A percentile compares a stretch with the other conserved stretches of the same genome.
These are phyloP conservation scores for Suillia variegata DNA, from an alignment of 2,888 invertebrate genomes.

Conservation along the genomic window DNA sequence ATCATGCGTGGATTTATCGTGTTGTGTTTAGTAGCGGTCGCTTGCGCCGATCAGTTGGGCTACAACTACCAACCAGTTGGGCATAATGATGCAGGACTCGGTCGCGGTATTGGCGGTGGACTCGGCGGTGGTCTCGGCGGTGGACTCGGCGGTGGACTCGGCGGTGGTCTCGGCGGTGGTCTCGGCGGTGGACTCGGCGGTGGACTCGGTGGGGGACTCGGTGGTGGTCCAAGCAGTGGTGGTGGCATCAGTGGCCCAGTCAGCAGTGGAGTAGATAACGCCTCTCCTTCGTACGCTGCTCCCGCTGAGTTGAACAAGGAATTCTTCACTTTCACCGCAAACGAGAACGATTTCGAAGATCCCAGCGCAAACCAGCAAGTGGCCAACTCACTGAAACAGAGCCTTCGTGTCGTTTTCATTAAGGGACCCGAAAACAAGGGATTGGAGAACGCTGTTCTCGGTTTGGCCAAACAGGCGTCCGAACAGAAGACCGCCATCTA, in stretches of 20 bases:
- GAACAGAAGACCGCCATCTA: constrained; percentile 54
- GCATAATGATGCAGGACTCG: constrained; percentile 42
- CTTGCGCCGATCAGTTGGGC: constrained; percentile 50
- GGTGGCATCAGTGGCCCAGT: constrained; percentile 23
- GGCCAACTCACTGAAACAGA: constrained; percentile 44
- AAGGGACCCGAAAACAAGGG: constrained; percentile 56
- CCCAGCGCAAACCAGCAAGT: constrained; percentile 37
- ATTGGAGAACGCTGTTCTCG: constrained; percentile 47
- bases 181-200: constrained; percentile 23
- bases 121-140: constrained; percentile 32
- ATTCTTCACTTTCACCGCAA: constrained; percentile 54
- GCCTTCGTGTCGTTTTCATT: constrained; percentile 56
- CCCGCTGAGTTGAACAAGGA: constrained; percentile 49
- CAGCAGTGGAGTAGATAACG: constrained; percentile 21
- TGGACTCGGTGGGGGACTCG: constrained; percentile 22
- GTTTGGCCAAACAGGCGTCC: constrained; percentile 46
- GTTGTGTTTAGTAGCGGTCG: constrained; percentile 49
- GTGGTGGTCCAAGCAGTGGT: constrained; percentile 19
- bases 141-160: constrained; percentile 10
- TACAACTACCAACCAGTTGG: constrained; percentile 51
- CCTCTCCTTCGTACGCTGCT: constrained; percentile 31
- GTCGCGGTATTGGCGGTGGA: constrained; percentile 37
- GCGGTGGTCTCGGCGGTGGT: constrained; percentile 27
- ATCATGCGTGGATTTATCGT: constrained; percentile 51
- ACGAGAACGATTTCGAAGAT: constrained; percentile 52